Conservation (phyloP, 2,888 invertebrate species). For the Lamellibrachia columna region DNA sequence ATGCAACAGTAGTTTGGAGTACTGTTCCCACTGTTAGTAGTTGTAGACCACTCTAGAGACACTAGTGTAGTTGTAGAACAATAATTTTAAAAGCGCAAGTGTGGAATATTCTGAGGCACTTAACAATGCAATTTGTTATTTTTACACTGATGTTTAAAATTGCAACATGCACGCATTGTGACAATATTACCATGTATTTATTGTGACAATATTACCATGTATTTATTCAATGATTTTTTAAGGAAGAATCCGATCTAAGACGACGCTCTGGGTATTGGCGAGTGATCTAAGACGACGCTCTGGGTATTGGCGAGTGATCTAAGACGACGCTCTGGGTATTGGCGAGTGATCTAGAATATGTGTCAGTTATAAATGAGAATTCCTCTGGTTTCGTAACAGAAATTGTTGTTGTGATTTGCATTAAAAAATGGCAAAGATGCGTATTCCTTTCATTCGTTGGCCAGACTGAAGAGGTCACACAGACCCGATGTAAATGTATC, state of each 20-base stretch:
- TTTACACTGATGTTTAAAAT: background rate
- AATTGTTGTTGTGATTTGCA: slow-evolving; percentile 11
- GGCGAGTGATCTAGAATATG: background rate
- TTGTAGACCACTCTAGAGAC: background rate
- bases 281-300: background rate
- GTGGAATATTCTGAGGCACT: background rate
- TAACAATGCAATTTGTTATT: slow-evolving; percentile 11
- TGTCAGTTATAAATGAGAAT: background rate
- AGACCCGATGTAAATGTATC: background rate
- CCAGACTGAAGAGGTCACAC: background rate
- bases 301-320: too few relatives aligned
- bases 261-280: background rate
- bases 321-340: too few relatives aligned
- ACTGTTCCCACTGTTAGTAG: background rate
- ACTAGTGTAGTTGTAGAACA: background rate
- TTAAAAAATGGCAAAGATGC: background rate
- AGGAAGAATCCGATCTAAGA: background rate
- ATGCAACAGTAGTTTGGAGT: background rate
- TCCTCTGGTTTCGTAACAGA: background rate
- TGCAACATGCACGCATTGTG: background rate
- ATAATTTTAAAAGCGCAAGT: background rate
- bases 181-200: background rate
- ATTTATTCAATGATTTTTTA: background rate
- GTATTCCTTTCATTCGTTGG: background rate
- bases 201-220: background rate